phyloP scores from a whole-genome alignment of 2,888 invertebrate species.

The Caenorhabditis sp. region DNA sequence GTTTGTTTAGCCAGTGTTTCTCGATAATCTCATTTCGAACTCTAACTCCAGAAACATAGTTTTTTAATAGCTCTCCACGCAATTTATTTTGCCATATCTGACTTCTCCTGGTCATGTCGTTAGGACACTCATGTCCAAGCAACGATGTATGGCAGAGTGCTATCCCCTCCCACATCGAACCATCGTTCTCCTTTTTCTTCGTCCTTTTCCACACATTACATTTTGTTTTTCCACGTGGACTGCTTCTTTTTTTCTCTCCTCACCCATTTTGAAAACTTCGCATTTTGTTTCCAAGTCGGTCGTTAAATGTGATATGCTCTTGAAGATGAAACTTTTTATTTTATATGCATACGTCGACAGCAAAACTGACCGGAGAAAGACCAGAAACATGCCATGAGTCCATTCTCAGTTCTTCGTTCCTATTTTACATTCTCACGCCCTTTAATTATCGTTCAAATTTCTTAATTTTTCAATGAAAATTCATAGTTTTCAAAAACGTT shows the following conservation, averaged over 20 bases:
- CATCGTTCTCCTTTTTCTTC: constrained; percentile 2
- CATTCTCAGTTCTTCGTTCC: background rate
- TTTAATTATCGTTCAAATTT: background rate
- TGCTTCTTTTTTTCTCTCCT: constrained; percentile 5
- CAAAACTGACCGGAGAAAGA: background rate
- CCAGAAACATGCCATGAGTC: constrained; percentile 1
- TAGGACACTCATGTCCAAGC: constrained; percentile 1
- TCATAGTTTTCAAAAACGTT: background rate
- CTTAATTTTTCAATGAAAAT: constrained; percentile 3
- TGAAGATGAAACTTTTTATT: constrained; percentile 36
- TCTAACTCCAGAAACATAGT: background rate
- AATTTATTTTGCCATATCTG: background rate
- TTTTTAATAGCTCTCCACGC: background rate
- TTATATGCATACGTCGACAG: background rate
- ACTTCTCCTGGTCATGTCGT: background rate
- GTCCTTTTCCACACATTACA: constrained; percentile 23
- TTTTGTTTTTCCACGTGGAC: constrained; percentile 40
- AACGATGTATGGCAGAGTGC: constrained; percentile 8
- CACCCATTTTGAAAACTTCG: constrained; percentile 5
- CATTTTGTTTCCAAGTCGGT: constrained; percentile 21
- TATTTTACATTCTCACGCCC: background rate
- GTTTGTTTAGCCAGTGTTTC: background rate
- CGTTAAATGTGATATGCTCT: constrained; percentile 45
- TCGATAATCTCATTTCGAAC: background rate
- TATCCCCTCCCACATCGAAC: constrained; percentile 24